Percentiles rank a stretch among this genome's conserved stretches.
Conservation (phyloP, 2,888 invertebrate species). For the Lacanobia wlatinum region DNA sequence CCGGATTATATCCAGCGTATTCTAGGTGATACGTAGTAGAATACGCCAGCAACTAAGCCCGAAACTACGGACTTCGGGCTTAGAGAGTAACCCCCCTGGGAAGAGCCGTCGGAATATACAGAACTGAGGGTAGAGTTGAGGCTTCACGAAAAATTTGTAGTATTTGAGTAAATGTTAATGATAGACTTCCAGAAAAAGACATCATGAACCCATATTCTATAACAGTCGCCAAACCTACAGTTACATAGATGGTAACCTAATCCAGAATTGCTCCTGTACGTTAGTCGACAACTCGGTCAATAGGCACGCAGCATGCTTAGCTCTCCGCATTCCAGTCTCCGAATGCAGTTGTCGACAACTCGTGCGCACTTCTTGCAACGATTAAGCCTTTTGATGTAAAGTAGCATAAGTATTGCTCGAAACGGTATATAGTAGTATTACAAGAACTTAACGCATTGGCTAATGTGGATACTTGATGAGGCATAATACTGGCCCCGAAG, state of each 20-base stretch:
- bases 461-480: slow-evolving; percentile 25
- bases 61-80: no score
- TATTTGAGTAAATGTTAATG: background rate
- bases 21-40: no score
- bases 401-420: slow-evolving; percentile 9
- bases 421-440: slow-evolving; percentile 28
- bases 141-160: no score
- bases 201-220: background rate
- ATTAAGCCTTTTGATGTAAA: slow-evolving; percentile 42
- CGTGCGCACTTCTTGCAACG: slow-evolving; percentile 40
- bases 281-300: slow-evolving; percentile 52
- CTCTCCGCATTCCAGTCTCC: slow-evolving; percentile 59
- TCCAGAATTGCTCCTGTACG: slow-evolving; percentile 19
- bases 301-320: slow-evolving; percentile 21
- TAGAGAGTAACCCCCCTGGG: no score
- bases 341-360: slow-evolving; percentile 26
- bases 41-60: no score
- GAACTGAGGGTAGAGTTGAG: no score
- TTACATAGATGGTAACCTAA: slow-evolving; percentile 13
- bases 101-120: no score
- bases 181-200: background rate
- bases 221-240: slow-evolving; percentile 6
- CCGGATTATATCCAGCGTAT: no score
- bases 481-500: slow-evolving; percentile 25
- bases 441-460: slow-evolving; percentile 32